These are phyloP conservation scores for Drosophila nr. perissopoda DNA, from an alignment of 2,888 invertebrate genomes.

Conservation along the genomic window DNA sequence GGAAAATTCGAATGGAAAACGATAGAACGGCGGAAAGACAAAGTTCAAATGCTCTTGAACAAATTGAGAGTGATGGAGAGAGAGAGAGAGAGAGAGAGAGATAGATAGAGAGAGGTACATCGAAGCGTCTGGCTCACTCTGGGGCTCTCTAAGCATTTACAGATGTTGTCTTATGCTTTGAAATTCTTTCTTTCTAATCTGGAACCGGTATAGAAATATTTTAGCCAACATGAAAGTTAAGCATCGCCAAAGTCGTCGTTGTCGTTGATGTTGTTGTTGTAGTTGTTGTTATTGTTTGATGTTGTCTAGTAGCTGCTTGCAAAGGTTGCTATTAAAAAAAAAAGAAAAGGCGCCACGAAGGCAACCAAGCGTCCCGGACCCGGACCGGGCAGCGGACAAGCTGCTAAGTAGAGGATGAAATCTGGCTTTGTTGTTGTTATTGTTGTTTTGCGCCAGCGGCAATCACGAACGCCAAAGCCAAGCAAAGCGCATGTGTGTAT, in stretches of 20 bases:
- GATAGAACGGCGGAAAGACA: conserved; percentile 14
- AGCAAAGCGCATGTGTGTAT: conserved; percentile 1
- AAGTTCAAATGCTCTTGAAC: conserved; percentile 57
- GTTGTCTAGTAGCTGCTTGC: conserved; percentile 62
- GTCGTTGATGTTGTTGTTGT: conserved; percentile 19
- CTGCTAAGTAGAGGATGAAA: conserved; percentile 65
- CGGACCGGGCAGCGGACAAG: conserved; percentile 49
- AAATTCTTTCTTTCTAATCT: conserved; percentile 79
- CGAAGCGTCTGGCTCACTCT: conserved; percentile 7
- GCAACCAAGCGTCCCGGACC: conserved; percentile 62
- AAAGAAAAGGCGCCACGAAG: conserved; percentile 73
- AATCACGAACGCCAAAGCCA: conserved; percentile 57
- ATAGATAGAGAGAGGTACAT: neutral
- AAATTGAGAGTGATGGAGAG: neutral
- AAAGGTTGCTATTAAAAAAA: conserved; percentile 52
- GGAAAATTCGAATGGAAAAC: conserved; percentile 29
- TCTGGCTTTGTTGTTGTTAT: conserved; percentile 27
- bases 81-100: neutral
- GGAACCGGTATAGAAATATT: conserved; percentile 78
- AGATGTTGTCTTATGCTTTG: conserved; percentile 66
- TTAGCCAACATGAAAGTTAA: conserved; percentile 76
- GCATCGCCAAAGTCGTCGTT: conserved; percentile 40
- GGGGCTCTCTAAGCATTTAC: conserved; percentile 41
- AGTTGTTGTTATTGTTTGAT: conserved; percentile 22
- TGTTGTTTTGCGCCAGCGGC: conserved; percentile 63